Evolutionary conservation across 2,797 vertebrate species (phyloP), one percentile per base, ranked within the genome.

Genomic region (Botia almorhae): DNA sequence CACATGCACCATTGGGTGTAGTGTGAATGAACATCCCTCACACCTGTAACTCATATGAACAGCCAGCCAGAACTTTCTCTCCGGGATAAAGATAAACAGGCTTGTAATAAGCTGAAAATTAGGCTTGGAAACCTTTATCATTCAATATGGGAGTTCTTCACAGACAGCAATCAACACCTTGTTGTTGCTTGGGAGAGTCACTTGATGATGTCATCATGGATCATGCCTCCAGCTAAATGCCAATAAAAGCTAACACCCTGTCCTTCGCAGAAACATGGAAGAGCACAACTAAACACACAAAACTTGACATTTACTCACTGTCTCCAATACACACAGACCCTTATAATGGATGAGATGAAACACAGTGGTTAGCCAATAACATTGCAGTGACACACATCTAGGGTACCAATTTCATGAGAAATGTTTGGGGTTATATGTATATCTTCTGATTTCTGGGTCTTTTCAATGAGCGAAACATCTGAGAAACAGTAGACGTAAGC

Each of bases 271-370:
- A 65, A 74, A 80, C 64, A 83, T 58, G 51, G 23, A 74, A 29
- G 39, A 61, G 16, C 56, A 74, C 48, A 78, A 81, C 71, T 72
- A 81, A 81, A 39, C 75, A 82, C 68, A 83, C 50, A 77, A 21
- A 64, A 81, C 78, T 82, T 83, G 81, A 84, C 82, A 86, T 85
- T 85, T 87, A 81, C 71, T 81, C 65, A 46, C 26, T 64, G 80
- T 74, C 75, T 81, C 29, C 53, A 46, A 60, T 36, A 43, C 61
- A 77, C 70, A 60, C 29, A 61, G 16, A 5, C 17, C 13, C 50
- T 78, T 53, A 72, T 36, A 39, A 26, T 60, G 46, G 12, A 74
- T 56, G 29, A 53, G 76, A 46, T 48, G n/a, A 69, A 60, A 78
- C 65, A 46, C 43, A 46, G 43, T 10, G 21, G 19, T 77, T 58